Evolutionary conservation across 1,140 invertebrate genomes (phyloP), one percentile per base, ranked within the genome.

Genomic region (Anagrus nilaparvatae): DNA sequence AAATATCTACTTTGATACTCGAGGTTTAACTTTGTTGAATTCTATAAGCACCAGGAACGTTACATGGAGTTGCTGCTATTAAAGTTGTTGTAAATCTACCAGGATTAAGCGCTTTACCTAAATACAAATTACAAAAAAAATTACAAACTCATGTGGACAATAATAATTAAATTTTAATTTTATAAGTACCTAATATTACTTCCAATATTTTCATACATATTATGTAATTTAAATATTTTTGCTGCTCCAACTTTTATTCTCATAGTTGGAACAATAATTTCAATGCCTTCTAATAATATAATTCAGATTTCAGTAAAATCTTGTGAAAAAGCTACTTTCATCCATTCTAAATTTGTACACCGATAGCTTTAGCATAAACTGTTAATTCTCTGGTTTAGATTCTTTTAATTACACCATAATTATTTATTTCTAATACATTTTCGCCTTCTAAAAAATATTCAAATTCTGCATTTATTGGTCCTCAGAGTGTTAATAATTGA

Each of bases 381-480:
- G 56, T 65, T 0, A 76, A 77, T 30, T 61, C 55, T 2, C 82
- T 84, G 23, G 81, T 55, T 16, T 68, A 61, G 35, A 70, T 62
- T 2, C 80, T 83, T 36, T 77, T 76, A 4, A 84, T 60, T 28
- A 87, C 63, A 2, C 82, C 82, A 33, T 69, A 70, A 10, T 58
- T 57, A 17, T 70, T 68, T 7, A 82, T 69, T 42, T 62, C 67
- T 3, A 78, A 61, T 21, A 79, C 56, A 21, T 61, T 52, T 13
- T 54, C 51, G 40, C 75, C 61, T 14, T 61, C 54, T 3, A 75
- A 69, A 6, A 54, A 60, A 54, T 75, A 87, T 50, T 83, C 75
- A 20, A 87, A 74, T 40, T 75, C 75, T 8, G 76, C 71, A 48
- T 82, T 79, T 18, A 82, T 77, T 1, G 87, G 86, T 1, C 87